Evolutionary conservation across 2,797 vertebrate genomes (phyloP).

Genomic region (Saxicola maurus): DNA sequence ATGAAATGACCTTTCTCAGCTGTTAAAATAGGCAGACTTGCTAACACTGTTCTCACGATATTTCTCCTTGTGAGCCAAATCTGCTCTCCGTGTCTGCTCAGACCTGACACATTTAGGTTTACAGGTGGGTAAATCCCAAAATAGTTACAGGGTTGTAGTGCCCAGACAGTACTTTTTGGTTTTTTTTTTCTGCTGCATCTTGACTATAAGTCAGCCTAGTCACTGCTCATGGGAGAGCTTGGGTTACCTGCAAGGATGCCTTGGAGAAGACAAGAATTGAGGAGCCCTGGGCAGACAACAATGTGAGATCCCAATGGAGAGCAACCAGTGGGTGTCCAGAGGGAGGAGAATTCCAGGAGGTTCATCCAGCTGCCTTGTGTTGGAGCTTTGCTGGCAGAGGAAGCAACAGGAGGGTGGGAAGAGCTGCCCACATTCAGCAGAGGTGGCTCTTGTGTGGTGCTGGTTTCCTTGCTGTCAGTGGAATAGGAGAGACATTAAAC

Average conservation of each 20-base stretch:
- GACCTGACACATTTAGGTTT: not conserved
- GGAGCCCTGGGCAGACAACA: not conserved
- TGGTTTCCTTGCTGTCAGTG: not conserved
- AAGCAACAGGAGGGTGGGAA: fast-evolving
- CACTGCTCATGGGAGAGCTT: not conserved
- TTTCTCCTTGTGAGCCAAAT: not conserved
- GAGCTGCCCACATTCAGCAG: not conserved
- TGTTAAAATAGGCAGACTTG: not conserved
- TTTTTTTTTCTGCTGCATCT: not conserved
- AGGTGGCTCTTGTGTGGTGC: not conserved
- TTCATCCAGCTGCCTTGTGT: not conserved
- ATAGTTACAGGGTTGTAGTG: not conserved
- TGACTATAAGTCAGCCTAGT: not conserved
- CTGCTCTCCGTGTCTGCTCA: not conserved
- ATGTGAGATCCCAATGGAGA: not conserved
- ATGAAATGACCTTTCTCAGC: not conserved
- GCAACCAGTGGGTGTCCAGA: not conserved
- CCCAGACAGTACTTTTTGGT: not conserved
- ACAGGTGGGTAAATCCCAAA: not conserved
- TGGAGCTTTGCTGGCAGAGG: not conserved
- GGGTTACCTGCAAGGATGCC: fast-evolving
- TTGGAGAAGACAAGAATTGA: not conserved
- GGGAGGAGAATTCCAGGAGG: not conserved
- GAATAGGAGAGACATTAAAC: not conserved
- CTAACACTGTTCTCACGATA: not conserved